Conservation (phyloP, 2,888 invertebrate species). For the Calameuta filiformis region DNA sequence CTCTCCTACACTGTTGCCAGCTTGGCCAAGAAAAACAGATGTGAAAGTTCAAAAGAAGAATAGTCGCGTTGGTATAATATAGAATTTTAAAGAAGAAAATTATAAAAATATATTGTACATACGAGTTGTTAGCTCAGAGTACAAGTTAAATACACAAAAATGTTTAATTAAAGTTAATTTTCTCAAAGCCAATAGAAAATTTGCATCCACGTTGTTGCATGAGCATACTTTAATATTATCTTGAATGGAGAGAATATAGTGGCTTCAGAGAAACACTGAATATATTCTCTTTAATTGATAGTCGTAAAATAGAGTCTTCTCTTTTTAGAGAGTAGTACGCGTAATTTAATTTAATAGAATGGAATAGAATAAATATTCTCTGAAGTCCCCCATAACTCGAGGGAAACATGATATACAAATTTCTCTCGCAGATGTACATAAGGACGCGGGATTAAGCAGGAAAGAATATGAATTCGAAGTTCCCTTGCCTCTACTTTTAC, state of each 20-base stretch:
- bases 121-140: not conserved
- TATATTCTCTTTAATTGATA: not conserved
- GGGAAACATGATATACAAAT: not conserved
- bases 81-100: not conserved
- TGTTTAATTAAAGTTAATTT: not conserved
- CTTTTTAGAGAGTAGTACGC: not conserved
- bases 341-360: not conserved
- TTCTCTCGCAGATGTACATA: not conserved
- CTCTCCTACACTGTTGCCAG: slow-evolving; percentile 36
- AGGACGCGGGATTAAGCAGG: not conserved
- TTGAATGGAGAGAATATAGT: not conserved
- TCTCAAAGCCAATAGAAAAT: not conserved
- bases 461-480: slow-evolving; percentile 26
- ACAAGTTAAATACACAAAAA: no score
- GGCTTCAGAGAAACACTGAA: not conserved
- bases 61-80: not conserved
- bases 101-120: not conserved
- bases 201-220: not conserved
- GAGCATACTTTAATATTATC: not conserved
- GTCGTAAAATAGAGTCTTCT: not conserved
- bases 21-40: slow-evolving; percentile 42
- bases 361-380: not conserved
- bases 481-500: not conserved
- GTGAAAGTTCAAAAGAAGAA: slow-evolving; percentile 51
- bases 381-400: not conserved